phyloP scores from a whole-genome alignment of 1,140 invertebrate genomes.

The Holcopasites calliopsidis region DNA sequence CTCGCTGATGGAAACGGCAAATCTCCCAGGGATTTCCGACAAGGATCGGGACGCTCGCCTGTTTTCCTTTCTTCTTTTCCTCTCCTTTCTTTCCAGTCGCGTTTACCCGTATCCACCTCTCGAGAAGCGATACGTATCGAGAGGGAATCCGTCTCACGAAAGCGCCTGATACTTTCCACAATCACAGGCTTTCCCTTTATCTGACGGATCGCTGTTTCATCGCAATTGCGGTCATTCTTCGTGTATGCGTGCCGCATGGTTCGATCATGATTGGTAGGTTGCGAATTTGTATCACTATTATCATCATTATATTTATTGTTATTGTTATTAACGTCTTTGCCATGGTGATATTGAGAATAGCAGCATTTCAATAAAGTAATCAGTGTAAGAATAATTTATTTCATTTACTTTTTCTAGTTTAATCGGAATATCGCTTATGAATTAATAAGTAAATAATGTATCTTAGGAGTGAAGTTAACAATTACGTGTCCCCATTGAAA shows the following conservation, averaged over 20 bases:
- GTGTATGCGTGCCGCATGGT: no score
- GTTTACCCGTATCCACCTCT: neutral
- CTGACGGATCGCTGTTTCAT: neutral
- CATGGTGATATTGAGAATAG: no score
- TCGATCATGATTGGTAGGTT: no score
- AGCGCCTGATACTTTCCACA: conserved; percentile 6
- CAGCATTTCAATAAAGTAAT: no score
- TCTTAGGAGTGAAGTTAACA: no score
- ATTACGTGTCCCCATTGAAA: neutral
- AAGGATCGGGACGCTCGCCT: conserved; percentile 45
- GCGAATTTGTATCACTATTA: no score
- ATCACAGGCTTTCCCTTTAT: neutral
- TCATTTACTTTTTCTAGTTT: no score
- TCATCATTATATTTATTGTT: no score
- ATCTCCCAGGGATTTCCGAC: conserved; percentile 55
- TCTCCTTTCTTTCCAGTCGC: conserved; percentile 22
- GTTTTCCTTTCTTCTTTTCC: neutral
- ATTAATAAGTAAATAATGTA: no score
- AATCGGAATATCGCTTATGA: no score
- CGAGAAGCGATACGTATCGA: neutral
- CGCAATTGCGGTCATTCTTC: conserved; percentile 1
- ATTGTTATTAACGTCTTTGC: no score
- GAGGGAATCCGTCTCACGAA: neutral
- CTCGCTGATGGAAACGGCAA: conserved; percentile 30
- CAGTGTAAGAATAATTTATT: no score